Conservation (phyloP, 1,140 invertebrate genomes). For the Planococcus citri region DNA sequence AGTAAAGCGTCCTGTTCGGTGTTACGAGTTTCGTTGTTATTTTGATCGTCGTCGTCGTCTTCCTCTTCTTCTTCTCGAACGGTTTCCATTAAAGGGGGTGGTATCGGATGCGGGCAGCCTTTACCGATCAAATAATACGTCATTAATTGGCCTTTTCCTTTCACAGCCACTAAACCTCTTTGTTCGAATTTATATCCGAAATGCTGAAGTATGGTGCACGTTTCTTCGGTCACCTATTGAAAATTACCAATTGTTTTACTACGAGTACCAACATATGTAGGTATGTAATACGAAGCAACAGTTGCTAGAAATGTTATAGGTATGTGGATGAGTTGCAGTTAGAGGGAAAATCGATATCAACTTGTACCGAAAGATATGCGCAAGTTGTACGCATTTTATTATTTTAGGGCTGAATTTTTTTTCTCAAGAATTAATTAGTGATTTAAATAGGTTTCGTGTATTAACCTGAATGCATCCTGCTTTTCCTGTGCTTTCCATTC, state of each 20-base stretch:
- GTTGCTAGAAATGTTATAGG: background rate
- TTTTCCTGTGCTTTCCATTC: constrained; percentile 95
- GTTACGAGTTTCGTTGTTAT: background rate
- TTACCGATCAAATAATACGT: constrained; percentile 83
- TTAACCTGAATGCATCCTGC: constrained; percentile 82
- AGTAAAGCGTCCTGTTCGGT: constrained; percentile 17
- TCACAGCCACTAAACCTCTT: constrained; percentile 79
- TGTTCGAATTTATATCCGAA: constrained; percentile 87
- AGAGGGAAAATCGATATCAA: too few species aligned
- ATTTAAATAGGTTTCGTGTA: background rate
- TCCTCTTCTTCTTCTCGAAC: constrained; percentile 29
- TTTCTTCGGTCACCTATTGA: constrained; percentile 84
- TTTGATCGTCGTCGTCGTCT: constrained; percentile 23
- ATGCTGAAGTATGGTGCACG: constrained; percentile 65
- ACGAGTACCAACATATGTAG: too few species aligned
- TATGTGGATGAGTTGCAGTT: too few species aligned
- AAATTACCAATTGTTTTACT: background rate
- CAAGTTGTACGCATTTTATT: too few species aligned
- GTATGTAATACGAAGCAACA: background rate
- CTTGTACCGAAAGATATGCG: too few species aligned
- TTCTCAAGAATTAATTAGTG: too few species aligned
- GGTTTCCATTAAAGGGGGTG: constrained; percentile 27
- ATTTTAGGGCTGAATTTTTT: too few species aligned
- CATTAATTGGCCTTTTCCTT: constrained; percentile 89
- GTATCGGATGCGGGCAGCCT: constrained; percentile 27